Conservation (phyloP, 1,140 invertebrate species). For the Drosophila repleta region DNA sequence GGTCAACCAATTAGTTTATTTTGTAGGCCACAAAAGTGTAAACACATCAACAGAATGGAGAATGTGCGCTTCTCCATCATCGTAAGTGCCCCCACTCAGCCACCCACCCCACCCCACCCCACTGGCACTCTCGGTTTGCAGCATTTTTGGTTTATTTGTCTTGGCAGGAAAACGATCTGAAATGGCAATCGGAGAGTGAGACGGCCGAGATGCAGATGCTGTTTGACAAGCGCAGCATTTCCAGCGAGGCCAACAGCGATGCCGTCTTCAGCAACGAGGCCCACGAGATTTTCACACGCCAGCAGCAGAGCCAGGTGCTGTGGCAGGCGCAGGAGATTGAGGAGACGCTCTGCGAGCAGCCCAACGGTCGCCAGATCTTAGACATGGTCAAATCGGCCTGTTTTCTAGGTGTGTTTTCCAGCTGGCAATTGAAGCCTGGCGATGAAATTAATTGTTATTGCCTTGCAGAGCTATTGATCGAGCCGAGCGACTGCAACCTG, state of each 20-base stretch:
- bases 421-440: background rate
- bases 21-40: slow-evolving; percentile 57
- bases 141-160: slow-evolving; percentile 34
- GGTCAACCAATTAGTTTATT: slow-evolving; percentile 49
- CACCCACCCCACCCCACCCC: background rate
- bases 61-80: slow-evolving; percentile 83
- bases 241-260: slow-evolving; percentile 84
- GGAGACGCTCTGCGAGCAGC: slow-evolving; percentile 83
- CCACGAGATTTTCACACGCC: slow-evolving; percentile 68
- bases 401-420: slow-evolving; percentile 55
- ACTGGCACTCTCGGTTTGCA: background rate
- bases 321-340: slow-evolving; percentile 84
- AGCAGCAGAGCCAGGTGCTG: slow-evolving; percentile 81
- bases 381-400: slow-evolving; percentile 84
- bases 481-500: slow-evolving; percentile 68
- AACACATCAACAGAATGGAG: slow-evolving; percentile 70
- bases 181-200: slow-evolving; percentile 78
- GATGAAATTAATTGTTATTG: background rate
- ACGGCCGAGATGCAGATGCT: slow-evolving; percentile 64
- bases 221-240: slow-evolving; percentile 84
- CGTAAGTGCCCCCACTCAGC: slow-evolving; percentile 56
- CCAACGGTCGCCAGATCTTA: slow-evolving; percentile 84
- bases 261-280: slow-evolving; percentile 80
- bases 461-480: slow-evolving; percentile 54
- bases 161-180: slow-evolving; percentile 82